phyloP scores from a whole-genome alignment of 2,888 invertebrate species.

The Aspidapion aeneum region DNA sequence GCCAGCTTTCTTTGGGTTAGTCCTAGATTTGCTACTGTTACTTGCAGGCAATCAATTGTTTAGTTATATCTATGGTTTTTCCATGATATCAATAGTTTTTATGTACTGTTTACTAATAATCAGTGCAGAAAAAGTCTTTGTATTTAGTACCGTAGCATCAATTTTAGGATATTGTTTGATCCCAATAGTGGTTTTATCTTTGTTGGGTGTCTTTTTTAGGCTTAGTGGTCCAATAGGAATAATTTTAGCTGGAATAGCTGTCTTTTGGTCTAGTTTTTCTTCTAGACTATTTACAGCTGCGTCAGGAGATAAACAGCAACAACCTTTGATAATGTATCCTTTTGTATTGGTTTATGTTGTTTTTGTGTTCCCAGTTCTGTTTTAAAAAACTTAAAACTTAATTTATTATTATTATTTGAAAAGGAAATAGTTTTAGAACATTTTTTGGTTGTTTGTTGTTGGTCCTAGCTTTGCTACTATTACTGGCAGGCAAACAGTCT shows the following conservation, averaged over 20 bases:
- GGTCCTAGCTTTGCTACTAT: constrained; percentile 63
- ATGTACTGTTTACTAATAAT: constrained; percentile 90
- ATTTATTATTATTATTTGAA: too few species aligned
- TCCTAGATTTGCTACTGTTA: constrained; percentile 63
- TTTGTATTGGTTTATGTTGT: constrained; percentile 91
- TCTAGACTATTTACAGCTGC: constrained; percentile 90
- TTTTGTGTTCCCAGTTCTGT: constrained; percentile 88
- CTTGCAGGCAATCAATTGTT: constrained; percentile 79
- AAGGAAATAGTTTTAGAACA: too few species aligned
- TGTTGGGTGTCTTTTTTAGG: constrained; percentile 71
- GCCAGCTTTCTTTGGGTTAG: constrained; percentile 84
- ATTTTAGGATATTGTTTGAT: constrained; percentile 91
- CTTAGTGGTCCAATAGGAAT: constrained; percentile 72
- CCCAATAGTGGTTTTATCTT: constrained; percentile 86
- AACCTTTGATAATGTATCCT: constrained; percentile 86
- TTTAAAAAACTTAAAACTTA: constrained; percentile 61
- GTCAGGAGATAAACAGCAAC: constrained; percentile 82
- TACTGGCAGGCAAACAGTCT: constrained; percentile 77
- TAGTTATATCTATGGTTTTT: constrained; percentile 92
- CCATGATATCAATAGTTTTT: constrained; percentile 81
- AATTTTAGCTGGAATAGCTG: constrained; percentile 62
- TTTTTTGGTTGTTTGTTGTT: too few species aligned
- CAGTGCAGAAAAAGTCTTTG: constrained; percentile 61
- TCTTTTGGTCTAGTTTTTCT: constrained; percentile 88
- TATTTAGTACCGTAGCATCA: constrained; percentile 76